Evolutionary conservation across 23 tunicate species (phyloP), one percentile per base, ranked within the genome.

Genomic region (Halocynthia aurantium): DNA sequence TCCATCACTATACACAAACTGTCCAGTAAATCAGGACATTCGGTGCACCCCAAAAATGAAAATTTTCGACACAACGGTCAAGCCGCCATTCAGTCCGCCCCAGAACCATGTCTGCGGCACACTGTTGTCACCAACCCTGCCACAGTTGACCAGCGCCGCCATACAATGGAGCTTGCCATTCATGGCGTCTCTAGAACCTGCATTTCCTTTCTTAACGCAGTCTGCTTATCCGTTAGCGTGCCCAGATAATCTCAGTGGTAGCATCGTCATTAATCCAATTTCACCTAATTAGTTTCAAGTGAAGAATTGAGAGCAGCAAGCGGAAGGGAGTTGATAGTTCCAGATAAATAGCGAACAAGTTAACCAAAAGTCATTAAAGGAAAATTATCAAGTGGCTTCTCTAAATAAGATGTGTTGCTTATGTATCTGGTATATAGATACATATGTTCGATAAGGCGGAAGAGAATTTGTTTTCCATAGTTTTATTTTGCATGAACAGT

Each of bases 191-290:
- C 66, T 13, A 49, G 76, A 70, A 22, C 53, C 31, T 5, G 44
- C 11, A 50, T 56, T 12, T 64, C 76, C 63, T 13, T 53, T 18
- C 19, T 51, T 10, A 52, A 20, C 44, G n/a, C 76, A 67, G 63
- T 71, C 11, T 62, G 57, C 57, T 62, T 52, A 50, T 22, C 74
- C 66, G 11, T 44, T 80, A 21, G 72, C 82, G 2, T 49, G 21
- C 31, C 18, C 64, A 7, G 20, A 57, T 65, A 80, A 62, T 53
- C 53, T 55, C 72, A 80, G 83, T 53, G 83, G 83, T 20, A 80
- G 83, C 62, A 18, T 80, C n/a, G 83, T 80, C 12, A 19, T 80
- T 19, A 80, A 67, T 50, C 57, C 75, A 0, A 65, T 65, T 9
- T 11, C n/a, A 65, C 49, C 70, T 0, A 65, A 65, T 65, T 0